Base-by-base conservation (phyloP, 2,113 vertebrate species). In the Clarias gariepinus region DNA sequence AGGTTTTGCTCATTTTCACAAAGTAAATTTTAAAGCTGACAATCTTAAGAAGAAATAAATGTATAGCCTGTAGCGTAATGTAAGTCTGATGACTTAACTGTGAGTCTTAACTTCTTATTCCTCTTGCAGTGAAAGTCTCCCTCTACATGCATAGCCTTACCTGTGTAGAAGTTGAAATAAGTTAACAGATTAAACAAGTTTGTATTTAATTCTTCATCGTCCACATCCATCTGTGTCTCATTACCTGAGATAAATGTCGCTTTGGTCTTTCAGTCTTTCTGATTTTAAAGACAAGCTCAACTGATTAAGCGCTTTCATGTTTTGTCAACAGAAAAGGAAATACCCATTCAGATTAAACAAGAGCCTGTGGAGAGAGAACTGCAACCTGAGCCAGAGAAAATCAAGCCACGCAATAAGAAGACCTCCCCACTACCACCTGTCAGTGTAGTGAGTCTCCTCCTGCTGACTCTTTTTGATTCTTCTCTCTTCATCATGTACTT, bases 361-460 rank as follows among this genome's bases (percentile, higher is more conserved):
- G 96, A 97, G 82, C 93, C 93, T n/a, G 84, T 90, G 2, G 96
- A 97, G 92, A 94, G 91, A 85, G 95, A 96, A 23, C 93, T 87
- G 4, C 3, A 89, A 9, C 68, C 90, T 55, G 96, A 97, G 92
- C 88, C 81, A 52, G 97, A 97, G 81, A 97, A 96, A 91, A 91
- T 89, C n/a, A 98, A 96, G 92, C 93, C 92, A 3, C 95, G 96
- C 28, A 95, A 96, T 88, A 98, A 97, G 89, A 98, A 98, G 91
- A 88, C 92, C 68, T 90, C 94, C 57, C 96, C 90, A 85, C 88
- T 85, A 11, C 47, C 94, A 85, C 90, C 91, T 69, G 94, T 95
- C 61, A 98, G 96, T 93, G 93, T 92, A 82, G 92, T 94, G 69
- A 92, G 93, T 89, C 85, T n/a, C 82, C 28, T 57, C 13, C 55